Conservation (phyloP, 37 sponge, comb jelly and placozoan species). For the Chondrilla cf. caribensis region DNA sequence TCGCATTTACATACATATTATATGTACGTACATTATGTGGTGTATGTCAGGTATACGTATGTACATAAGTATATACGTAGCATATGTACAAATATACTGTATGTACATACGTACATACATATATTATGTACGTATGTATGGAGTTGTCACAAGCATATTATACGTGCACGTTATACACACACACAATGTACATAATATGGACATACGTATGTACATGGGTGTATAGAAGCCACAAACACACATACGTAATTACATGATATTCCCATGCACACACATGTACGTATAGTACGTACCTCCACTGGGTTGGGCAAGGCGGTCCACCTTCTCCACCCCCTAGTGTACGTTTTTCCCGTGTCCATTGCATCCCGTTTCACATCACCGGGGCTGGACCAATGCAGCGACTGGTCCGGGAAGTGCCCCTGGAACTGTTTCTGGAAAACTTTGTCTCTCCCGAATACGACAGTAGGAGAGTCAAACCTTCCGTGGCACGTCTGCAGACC, state of each 20-base stretch:
- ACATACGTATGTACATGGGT: background rate
- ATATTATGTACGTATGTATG: no score
- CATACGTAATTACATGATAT: background rate
- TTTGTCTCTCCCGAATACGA: conserved; percentile 7
- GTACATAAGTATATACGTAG: no score
- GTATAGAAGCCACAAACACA: background rate
- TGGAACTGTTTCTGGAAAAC: conserved; percentile 45
- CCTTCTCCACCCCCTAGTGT: conserved; percentile 30
- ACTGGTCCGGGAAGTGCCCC: conserved; percentile 32
- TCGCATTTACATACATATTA: no score
- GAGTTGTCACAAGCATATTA: no score
- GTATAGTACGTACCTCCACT: conserved; percentile 31
- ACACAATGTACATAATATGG: background rate
- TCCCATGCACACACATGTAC: background rate
- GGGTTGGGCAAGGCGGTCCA: conserved; percentile 63
- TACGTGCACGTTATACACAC: background rate
- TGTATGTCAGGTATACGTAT: no score
- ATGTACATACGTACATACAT: no score
- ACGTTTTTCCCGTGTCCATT: background rate
- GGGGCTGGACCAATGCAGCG: conserved; percentile 29
- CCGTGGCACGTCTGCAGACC: background rate
- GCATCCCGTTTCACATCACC: background rate
- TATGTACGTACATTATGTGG: no score
- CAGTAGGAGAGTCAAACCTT: conserved; percentile 7
- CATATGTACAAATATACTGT: no score